Percentiles rank a stretch among this genome's conserved stretches.
Evolutionary conservation across 2,797 vertebrate species (phyloP).

Genomic region (Bothrops alternatus): DNA sequence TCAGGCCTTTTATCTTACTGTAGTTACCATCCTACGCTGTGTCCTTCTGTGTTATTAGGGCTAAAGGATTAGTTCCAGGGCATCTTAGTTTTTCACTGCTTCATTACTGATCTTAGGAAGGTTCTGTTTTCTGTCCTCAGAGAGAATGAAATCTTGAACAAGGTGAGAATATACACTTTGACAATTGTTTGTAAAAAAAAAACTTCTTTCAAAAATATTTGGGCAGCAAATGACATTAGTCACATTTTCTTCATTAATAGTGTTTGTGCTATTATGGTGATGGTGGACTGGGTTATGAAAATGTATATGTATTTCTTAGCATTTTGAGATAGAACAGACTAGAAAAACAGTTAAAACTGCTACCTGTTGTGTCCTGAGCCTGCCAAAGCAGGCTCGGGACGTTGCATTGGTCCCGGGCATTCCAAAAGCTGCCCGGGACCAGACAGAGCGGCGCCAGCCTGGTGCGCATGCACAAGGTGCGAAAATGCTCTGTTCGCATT

Average conservation of each 20-base stretch:
- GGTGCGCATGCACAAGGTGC: too few species aligned
- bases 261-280: neutral
- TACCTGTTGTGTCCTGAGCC: neutral
- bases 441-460: too few species aligned
- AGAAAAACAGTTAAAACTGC: neutral
- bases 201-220: neutral
- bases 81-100: neutral
- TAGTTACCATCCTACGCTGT: neutral
- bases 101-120: neutral
- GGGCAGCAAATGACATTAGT: neutral
- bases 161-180: neutral
- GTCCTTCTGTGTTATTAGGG: neutral
- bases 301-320: neutral
- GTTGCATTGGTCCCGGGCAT: too few species aligned
- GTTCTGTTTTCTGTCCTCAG: neutral
- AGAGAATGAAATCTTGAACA: neutral
- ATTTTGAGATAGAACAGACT: neutral
- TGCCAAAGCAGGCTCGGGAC: too few species aligned
- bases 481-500: too few species aligned
- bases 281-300: neutral
- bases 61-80: neutral
- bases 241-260: neutral
- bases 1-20: neutral
- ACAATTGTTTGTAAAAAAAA: neutral
- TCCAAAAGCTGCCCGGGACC: too few species aligned